Conservation (phyloP, 2,113 vertebrate genomes). For the Podiceps cristatus region DNA sequence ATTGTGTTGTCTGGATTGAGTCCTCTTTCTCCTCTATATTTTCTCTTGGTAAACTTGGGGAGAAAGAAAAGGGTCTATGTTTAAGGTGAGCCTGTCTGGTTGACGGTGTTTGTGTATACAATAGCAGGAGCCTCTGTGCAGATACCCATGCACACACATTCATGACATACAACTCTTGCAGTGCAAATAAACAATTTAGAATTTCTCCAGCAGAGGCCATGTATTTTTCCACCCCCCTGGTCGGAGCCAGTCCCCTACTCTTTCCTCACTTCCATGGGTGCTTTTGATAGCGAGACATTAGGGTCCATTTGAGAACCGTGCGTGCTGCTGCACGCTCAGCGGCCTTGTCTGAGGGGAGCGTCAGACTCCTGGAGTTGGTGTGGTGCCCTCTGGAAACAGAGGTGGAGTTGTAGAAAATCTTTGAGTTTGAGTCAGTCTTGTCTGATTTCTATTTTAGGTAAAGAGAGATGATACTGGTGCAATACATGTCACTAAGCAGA, state of each 20-base stretch:
- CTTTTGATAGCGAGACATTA: neutral
- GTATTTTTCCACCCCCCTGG: neutral
- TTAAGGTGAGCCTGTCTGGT: neutral
- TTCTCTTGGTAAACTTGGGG: neutral
- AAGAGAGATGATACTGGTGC: conserved; percentile 94
- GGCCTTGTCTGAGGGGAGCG: neutral
- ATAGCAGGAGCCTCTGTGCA: neutral
- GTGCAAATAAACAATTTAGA: neutral
- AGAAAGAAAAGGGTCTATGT: neutral
- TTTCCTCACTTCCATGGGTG: neutral
- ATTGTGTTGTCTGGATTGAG: neutral
- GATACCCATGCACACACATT: neutral
- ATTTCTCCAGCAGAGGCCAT: neutral
- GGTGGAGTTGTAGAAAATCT: neutral
- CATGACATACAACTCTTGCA: neutral
- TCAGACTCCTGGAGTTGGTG: neutral
- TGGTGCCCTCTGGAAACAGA: neutral
- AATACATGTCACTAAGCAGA: conserved; percentile 96
- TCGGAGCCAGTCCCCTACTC: neutral
- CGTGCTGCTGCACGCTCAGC: rapidly evolving
- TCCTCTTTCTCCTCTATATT: neutral
- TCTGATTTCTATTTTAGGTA: conserved; percentile 78
- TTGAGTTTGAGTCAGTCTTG: neutral
- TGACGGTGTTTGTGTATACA: neutral
- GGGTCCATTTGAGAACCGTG: rapidly evolving